Evolutionary conservation across 2,888 invertebrate genomes (phyloP).

Genomic region (Hirtodrosophila alboralis): DNA sequence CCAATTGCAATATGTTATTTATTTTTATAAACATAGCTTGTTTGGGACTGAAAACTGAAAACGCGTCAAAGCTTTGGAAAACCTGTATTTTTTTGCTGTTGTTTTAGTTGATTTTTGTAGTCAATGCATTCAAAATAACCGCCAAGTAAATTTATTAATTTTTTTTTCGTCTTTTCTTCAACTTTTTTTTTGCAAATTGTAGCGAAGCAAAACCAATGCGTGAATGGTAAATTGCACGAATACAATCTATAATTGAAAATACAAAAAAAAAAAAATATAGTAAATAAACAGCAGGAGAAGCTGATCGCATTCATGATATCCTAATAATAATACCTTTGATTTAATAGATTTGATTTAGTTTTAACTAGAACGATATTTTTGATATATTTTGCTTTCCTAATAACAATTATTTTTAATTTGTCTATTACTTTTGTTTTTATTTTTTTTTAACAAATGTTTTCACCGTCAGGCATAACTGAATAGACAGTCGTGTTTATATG

Average conservation of each 20-base stretch:
- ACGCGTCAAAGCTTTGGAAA: constrained; percentile 64
- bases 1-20: constrained; percentile 41
- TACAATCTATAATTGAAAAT: constrained; percentile 48
- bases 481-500: no score
- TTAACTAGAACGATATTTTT: no score
- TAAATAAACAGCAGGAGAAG: not conserved
- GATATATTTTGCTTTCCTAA: no score
- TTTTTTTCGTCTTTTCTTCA: constrained; percentile 42
- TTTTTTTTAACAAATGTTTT: no score
- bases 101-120: constrained; percentile 22
- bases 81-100: constrained; percentile 46
- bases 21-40: constrained; percentile 27
- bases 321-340: no score
- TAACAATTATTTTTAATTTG: no score
- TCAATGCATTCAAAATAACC: constrained; percentile 13
- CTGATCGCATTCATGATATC: constrained; percentile 2
- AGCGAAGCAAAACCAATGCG: constrained; percentile 52
- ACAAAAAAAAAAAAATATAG: constrained; percentile 13
- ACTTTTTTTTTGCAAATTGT: constrained; percentile 32
- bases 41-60: constrained; percentile 40
- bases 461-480: no score
- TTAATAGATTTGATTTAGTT: no score
- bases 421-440: no score
- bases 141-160: constrained; percentile 47
- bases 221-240: constrained; percentile 59